Conservation (phyloP, 1,140 invertebrate species). For the Maniola jurtina region DNA sequence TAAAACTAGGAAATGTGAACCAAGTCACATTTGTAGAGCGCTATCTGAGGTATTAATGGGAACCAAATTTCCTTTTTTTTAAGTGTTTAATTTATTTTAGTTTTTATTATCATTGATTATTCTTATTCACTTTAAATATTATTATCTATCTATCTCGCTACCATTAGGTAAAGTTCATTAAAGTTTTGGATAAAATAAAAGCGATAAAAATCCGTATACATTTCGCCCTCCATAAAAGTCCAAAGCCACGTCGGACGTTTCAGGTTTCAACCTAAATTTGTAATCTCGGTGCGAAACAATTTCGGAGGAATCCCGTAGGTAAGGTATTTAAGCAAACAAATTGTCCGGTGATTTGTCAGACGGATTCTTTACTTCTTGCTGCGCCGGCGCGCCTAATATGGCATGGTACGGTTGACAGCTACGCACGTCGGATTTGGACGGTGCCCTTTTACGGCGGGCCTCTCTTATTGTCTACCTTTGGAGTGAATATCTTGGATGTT, state of each 20-base stretch:
- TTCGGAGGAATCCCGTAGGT: conserved; percentile 41
- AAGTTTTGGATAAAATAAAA: no score
- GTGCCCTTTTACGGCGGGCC: conserved; percentile 43
- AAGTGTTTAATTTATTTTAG: no score
- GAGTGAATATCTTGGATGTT: conserved; percentile 36
- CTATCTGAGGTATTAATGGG: no score
- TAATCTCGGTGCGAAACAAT: conserved; percentile 21
- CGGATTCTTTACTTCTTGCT: conserved; percentile 56
- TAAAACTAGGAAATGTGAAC: no score
- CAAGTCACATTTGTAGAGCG: no score
- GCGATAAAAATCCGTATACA: no score
- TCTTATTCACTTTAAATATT: no score
- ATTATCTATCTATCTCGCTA: no score
- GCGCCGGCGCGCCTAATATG: conserved; percentile 57
- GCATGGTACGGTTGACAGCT: conserved; percentile 46
- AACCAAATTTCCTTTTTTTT: no score
- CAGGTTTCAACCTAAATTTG: conserved; percentile 9
- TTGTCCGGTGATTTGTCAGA: conserved; percentile 71
- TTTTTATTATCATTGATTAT: no score
- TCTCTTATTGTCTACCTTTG: conserved; percentile 56
- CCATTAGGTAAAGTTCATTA: no score
- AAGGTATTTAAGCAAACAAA: conserved; percentile 61
- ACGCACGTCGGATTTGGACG: conserved; percentile 45
- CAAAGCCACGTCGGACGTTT: not conserved
- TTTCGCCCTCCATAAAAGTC: no score